Evolutionary conservation across 2,113 vertebrate genomes (phyloP), one percentile per base, ranked within the genome.

Genomic region (Dryoscopus gambensis): DNA sequence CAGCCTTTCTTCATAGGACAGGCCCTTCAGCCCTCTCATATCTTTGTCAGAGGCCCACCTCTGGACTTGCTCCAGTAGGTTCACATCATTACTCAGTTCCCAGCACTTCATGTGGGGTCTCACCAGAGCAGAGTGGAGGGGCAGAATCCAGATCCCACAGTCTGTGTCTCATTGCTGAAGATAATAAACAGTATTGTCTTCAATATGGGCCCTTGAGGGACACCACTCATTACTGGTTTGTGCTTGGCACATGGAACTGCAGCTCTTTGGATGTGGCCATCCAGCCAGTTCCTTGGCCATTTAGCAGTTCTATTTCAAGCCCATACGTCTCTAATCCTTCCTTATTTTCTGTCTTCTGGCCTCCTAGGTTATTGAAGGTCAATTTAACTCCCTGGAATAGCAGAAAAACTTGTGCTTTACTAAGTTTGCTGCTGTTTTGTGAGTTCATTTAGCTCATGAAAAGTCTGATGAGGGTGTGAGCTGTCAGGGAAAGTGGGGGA

Each of bases 171-270:
- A 10, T 23, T 37, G 23, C 20, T 71, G 10, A 76, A 71, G 53
- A 37, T 62, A 71, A 15, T 49, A 49, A 79, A 40, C 2, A 22
- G 12, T 44, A 9, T 15, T 92, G 24, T 21, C 37, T 19, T 4
- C 8, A 11, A 0, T 64, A 19, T 2, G 1, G 44, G 30, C 10
- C 6, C 11, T 15, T 42, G 23, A 56, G 37, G 47, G 31, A 17
- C 17, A 4, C 8, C 23, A 35, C 17, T 57, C 1, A 1, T 70
- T 50, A 46, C 16, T 70, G 35, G 13, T 42, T 40, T 87, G 49
- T 57, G 15, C 56, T 23, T 64, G 24, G 12, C 24, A 12, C 13
- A 12, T 1, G 64, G 49, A 73, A 23, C 59, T 8, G 3, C 13
- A 44, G 8, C 21, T 78, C 23, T 60, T 69, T 22, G 17, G 5